Base-by-base conservation (phyloP, 2,113 vertebrate genomes). In the Nycticryphes semicollaris region DNA sequence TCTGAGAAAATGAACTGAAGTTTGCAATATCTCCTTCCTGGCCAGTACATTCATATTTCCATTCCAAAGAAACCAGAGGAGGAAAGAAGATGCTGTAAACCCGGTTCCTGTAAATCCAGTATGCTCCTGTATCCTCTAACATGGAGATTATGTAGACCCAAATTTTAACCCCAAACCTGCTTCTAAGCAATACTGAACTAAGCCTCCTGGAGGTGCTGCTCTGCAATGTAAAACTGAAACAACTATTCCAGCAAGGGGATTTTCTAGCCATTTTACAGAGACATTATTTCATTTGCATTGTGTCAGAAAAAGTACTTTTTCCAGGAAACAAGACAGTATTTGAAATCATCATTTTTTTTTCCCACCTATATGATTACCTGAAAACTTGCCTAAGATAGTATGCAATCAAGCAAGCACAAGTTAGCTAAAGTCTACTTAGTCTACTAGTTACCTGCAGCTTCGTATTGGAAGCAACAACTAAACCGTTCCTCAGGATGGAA, bases 401-500 rank as follows among this genome's bases (percentile, higher is more conserved):
- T 3, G 5, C 60, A 77, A 80, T 24, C 31, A 66, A 43, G 14
- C 8, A 37, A 9, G 3, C 13, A 63, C 14, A 69, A 4, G 7
- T 60, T 54, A 87, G 35, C 16, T 72, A 5, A 82, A 76, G 19
- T 50, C 27, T 53, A 1, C 41, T 68, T 41, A 22, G 10, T 41
- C 16, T 64, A 25, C 45, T 88, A 14, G 47, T 96, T 98, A 99
- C 99, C 98, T 99, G 99, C 83, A 99, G 97, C 96, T 98, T 98
- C 7, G 99, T 99, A 95, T 99, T 99, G 53, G 99, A 99, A 96
- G 99, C 99, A 96, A 99, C 99, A 81, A 99, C 98, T 96, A 99
- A 98, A 60, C 99, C 99, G 33, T 99, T 99, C 93, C 99, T 98
- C 97, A 99, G 97, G 96, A 99, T 99, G 74, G 99, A 99, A 97